A percentile compares a stretch with the other conserved stretches of the same genome.
Evolutionary conservation across 2,113 vertebrate genomes (phyloP).

Genomic region (Pogona vitticeps): DNA sequence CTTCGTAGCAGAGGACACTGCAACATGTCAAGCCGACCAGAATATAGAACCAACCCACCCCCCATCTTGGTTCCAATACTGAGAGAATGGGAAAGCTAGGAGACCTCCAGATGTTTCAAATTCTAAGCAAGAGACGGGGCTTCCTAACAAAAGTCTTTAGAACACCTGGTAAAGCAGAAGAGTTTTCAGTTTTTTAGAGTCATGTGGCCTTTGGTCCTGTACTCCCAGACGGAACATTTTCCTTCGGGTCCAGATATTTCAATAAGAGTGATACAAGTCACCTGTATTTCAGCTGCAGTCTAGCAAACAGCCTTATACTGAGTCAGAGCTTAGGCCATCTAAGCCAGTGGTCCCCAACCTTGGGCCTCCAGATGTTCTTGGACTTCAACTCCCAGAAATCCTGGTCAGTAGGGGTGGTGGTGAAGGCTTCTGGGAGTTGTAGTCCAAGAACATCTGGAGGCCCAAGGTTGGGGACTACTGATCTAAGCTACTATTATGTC

Average conservation of each 20-base stretch:
- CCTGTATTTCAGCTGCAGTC: conserved; percentile 37
- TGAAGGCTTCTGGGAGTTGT: too few species aligned
- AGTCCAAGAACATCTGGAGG: too few species aligned
- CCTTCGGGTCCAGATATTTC: conserved; percentile 31
- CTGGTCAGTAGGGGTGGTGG: too few species aligned
- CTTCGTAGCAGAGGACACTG: too few species aligned
- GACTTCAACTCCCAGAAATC: too few species aligned
- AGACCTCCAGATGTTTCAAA: background rate
- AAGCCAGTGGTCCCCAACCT: too few species aligned
- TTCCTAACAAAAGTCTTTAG: background rate
- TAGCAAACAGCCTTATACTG: too few species aligned
- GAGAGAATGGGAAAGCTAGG: background rate
- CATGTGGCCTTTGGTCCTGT: background rate
- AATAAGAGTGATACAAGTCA: conserved; percentile 52
- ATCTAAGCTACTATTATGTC: too few species aligned
- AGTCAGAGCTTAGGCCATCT: too few species aligned
- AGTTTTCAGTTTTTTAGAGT: too few species aligned
- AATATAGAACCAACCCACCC: background rate
- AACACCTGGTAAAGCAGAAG: background rate
- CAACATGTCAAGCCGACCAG: background rate
- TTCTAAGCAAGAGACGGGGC: background rate
- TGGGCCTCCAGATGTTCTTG: too few species aligned
- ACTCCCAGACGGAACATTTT: background rate
- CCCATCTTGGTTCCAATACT: background rate
- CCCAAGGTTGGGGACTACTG: too few species aligned